Evolutionary conservation across 2,113 vertebrate species (phyloP).

Genomic region (Delphinapterus leucas): DNA sequence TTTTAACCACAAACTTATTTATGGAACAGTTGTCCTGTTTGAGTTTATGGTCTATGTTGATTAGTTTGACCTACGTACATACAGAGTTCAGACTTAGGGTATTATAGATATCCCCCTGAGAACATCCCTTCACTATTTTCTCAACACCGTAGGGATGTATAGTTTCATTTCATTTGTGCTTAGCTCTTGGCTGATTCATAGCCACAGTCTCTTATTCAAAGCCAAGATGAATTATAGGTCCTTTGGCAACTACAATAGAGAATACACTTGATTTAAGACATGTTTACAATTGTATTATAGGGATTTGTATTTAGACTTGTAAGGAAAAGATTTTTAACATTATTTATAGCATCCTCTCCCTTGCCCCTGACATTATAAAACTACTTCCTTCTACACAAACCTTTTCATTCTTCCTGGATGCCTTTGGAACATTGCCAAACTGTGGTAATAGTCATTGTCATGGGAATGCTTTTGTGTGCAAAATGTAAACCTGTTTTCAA

Average conservation of each 20-base stretch:
- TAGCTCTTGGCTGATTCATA: conserved; percentile 25
- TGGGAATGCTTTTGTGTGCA: neutral
- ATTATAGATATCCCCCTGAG: neutral
- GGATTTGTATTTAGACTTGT: conserved; percentile 33
- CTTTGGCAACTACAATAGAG: neutral
- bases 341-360: neutral
- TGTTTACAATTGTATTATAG: neutral
- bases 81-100: neutral
- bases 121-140: neutral
- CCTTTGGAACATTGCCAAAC: neutral
- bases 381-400: neutral
- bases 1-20: neutral
- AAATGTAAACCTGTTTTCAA: neutral
- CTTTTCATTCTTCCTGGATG: neutral
- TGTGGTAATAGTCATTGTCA: neutral
- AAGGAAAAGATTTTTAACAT: conserved; percentile 26
- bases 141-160: neutral
- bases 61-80: neutral
- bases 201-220: neutral
- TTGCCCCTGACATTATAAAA: neutral
- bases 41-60: neutral
- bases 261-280: neutral
- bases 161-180: neutral
- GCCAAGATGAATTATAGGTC: neutral
- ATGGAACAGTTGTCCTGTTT: neutral